Percentiles rank a stretch among this genome's conserved stretches.
These are phyloP conservation scores for Folsomia candida DNA, from an alignment of 2,888 invertebrate species.

Conservation along the genomic window DNA sequence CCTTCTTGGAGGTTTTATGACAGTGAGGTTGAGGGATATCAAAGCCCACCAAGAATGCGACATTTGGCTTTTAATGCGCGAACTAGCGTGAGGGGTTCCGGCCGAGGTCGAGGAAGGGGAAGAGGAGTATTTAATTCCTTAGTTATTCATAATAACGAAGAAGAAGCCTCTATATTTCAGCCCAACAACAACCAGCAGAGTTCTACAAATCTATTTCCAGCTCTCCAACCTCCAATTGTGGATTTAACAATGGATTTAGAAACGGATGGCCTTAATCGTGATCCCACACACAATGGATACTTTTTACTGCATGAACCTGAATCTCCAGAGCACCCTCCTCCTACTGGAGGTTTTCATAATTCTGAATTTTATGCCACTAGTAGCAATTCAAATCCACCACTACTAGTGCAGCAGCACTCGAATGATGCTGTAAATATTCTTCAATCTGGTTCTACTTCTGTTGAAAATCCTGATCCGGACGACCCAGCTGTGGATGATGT, in stretches of 20 bases:
- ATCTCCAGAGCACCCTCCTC: conserved; percentile 12
- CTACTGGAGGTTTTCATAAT: conserved; percentile 13
- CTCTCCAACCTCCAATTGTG: conserved; percentile 21
- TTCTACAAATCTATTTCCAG: background rate
- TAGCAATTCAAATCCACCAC: background rate
- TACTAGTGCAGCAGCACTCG: background rate
- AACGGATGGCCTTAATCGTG: conserved; percentile 25
- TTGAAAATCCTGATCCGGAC: background rate
- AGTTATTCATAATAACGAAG: background rate
- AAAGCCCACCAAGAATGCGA: background rate
- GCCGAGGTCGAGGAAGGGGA: conserved; percentile 20
- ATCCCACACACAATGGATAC: conserved; percentile 32
- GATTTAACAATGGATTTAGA: conserved; percentile 31
- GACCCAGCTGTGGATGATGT: background rate
- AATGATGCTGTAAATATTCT: too few species aligned
- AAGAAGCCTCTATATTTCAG: background rate
- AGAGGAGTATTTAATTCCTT: background rate
- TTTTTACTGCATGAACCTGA: conserved; percentile 37
- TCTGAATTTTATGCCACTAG: conserved; percentile 3
- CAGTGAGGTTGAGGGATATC: background rate
- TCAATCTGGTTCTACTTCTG: background rate
- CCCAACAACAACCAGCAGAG: background rate
- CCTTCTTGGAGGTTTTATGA: background rate
- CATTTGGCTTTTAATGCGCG: background rate
- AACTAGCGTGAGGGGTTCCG: background rate